A percentile compares a stretch with the other conserved stretches of the same genome.
These are phyloP conservation scores for Leucoptera coffeella DNA, from an alignment of 2,888 invertebrate species.

Conservation along the genomic window DNA sequence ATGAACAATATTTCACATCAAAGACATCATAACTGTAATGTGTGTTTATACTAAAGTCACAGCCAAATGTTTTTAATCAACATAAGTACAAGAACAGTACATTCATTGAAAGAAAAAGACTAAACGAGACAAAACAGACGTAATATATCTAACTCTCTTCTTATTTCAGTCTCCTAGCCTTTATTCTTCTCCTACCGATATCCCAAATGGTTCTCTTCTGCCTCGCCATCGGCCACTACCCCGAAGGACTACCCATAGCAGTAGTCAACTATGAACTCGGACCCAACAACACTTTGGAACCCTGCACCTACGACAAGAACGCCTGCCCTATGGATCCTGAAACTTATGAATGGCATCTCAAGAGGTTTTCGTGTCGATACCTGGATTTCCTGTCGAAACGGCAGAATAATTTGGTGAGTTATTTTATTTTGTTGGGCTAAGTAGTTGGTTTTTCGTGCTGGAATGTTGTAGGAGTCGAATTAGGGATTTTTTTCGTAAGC, in stretches of 20 bases:
- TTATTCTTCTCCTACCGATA: constrained; percentile 80
- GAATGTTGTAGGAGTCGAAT: too few species aligned
- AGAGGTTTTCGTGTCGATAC: constrained; percentile 71
- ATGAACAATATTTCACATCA: too few species aligned
- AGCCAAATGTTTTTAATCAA: too few species aligned
- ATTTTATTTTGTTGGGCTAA: not conserved
- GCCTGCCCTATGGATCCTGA: constrained; percentile 45
- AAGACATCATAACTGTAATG: too few species aligned
- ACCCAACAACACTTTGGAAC: constrained; percentile 30
- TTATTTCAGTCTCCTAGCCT: constrained; percentile 64
- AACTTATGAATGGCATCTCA: constrained; percentile 46
- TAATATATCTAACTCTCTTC: too few species aligned
- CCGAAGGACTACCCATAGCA: constrained; percentile 67
- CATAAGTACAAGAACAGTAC: too few species aligned
- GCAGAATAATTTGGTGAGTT: constrained; percentile 61
- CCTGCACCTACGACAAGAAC: constrained; percentile 34
- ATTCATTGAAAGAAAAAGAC: too few species aligned
- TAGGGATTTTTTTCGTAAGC: too few species aligned
- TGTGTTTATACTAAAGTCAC: too few species aligned
- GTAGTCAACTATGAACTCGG: constrained; percentile 74
- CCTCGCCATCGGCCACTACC: constrained; percentile 82
- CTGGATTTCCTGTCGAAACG: constrained; percentile 62
- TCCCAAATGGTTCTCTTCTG: constrained; percentile 85
- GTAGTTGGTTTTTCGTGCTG: too few species aligned
- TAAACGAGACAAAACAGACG: too few species aligned